Evolutionary conservation across 2,888 invertebrate species (phyloP), one percentile per base, ranked within the genome.

Genomic region (Watsonalla cultraria): DNA sequence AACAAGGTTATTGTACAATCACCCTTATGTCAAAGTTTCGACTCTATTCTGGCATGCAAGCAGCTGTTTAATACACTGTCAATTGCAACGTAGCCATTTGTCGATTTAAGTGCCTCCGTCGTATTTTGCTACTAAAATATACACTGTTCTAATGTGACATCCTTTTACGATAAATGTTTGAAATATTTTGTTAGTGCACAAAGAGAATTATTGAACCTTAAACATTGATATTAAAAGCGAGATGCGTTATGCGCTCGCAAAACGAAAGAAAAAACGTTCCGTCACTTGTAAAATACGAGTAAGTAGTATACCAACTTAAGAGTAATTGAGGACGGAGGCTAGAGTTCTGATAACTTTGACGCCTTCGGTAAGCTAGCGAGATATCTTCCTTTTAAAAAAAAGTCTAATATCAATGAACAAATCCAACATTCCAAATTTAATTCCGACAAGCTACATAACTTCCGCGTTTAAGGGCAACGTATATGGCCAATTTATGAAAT

Each of bases 61-160:
- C 82, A 80, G 76, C 84, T 86, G 85, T 86, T 89, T 86, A 88
- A 87, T 88, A 87, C 84, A 84, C 85, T 88, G 90, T 90, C 90
- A 89, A 88, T 87, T 85, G 86, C 90, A 90, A 81, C 79, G 81
- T 76, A 74, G 82, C 90, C 81, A 88, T 90, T 90, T 89, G 86
- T 90, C 86, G 78, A 74, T 81, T 86, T 88, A 86, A 90, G 85
- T 89, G 80, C 84, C 79, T 66, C 59, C 61, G 61, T 66, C 71
- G 75, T 84, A 83, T 81, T 81, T 83, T 81, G 78, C 68, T 60
- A 65, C 65, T 70, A 70, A 78, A 76, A 80, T 83, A 84, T 75
- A 76, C 65, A 75, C 72, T 73, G 70, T 75, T 67, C 37, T 49
- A 37, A 49, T 49, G 59, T 54, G 64, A 60, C 57, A 51, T 62